These are phyloP conservation scores for Mellilla xanthometata DNA, from an alignment of 2,888 invertebrate genomes.

Conservation along the genomic window DNA sequence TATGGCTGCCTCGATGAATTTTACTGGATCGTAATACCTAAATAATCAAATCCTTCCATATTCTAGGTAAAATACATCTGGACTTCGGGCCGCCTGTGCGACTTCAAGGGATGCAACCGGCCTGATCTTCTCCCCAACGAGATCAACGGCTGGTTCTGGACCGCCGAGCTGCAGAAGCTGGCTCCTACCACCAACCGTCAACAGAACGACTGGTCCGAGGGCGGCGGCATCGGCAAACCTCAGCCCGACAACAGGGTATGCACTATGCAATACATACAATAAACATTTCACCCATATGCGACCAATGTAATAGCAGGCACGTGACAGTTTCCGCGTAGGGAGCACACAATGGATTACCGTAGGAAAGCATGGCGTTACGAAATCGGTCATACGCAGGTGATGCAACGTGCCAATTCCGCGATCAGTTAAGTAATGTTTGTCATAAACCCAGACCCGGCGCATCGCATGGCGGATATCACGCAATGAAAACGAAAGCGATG, in stretches of 20 bases:
- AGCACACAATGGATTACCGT: slow-evolving; percentile 36
- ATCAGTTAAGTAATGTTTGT: slow-evolving; percentile 69
- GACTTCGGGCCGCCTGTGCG: slow-evolving; percentile 95
- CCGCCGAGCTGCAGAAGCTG: slow-evolving; percentile 92
- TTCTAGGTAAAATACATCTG: slow-evolving; percentile 93
- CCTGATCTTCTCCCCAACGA: slow-evolving; percentile 91
- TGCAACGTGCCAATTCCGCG: slow-evolving; percentile 58
- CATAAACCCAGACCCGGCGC: slow-evolving; percentile 52
- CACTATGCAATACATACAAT: background rate
- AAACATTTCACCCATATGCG: background rate
- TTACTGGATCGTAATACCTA: no score
- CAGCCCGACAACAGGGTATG: slow-evolving; percentile 92
- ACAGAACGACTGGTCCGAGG: slow-evolving; percentile 95
- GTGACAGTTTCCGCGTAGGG: slow-evolving; percentile 32
- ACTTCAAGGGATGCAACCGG: slow-evolving; percentile 94
- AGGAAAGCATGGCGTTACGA: slow-evolving; percentile 52
- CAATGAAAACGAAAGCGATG: slow-evolving; percentile 76
- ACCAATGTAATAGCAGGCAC: slow-evolving; percentile 12
- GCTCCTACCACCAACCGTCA: slow-evolving; percentile 91
- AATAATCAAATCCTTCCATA: slow-evolving; percentile 7
- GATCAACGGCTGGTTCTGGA: slow-evolving; percentile 97
- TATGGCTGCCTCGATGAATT: no score
- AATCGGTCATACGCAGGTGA: slow-evolving; percentile 52
- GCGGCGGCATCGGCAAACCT: slow-evolving; percentile 92
- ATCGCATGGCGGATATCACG: slow-evolving; percentile 58